Evolutionary conservation across 2,113 vertebrate genomes (phyloP).

Genomic region (Ovis canadensis): DNA sequence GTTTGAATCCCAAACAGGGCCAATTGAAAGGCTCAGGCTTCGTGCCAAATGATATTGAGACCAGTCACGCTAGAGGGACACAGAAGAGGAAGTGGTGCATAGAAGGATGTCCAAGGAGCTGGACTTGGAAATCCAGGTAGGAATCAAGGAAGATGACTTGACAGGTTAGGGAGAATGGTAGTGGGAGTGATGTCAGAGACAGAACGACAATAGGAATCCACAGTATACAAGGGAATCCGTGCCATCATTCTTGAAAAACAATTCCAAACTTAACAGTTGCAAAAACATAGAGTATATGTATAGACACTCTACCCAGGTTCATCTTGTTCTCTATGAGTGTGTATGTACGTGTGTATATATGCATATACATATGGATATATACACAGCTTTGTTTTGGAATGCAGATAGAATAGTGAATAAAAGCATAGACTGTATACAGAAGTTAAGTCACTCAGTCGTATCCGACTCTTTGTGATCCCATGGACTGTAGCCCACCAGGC

Average conservation of each 20-base stretch:
- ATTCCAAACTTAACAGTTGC: conserved; percentile 10
- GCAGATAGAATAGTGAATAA: neutral
- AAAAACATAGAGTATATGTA: neutral
- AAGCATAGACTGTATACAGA: neutral
- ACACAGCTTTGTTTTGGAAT: neutral
- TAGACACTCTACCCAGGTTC: neutral
- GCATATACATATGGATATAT: neutral
- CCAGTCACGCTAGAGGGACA: neutral
- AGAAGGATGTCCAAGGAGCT: neutral
- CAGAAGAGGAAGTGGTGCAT: neutral
- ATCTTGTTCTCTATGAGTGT: neutral
- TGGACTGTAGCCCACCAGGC: too few species aligned
- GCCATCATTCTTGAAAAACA: neutral
- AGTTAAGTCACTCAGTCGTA: too few species aligned
- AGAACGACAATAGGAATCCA: neutral
- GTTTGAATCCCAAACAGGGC: neutral
- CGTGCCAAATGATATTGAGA: neutral
- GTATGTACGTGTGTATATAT: neutral
- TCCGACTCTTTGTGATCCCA: too few species aligned
- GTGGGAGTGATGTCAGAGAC: neutral
- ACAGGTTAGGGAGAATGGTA: neutral
- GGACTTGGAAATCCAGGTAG: neutral
- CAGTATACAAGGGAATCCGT: neutral
- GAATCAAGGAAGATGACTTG: neutral
- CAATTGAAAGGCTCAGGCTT: neutral